Base-by-base conservation (phyloP, 1,140 invertebrate genomes). In the Heliconius eleuchia region DNA sequence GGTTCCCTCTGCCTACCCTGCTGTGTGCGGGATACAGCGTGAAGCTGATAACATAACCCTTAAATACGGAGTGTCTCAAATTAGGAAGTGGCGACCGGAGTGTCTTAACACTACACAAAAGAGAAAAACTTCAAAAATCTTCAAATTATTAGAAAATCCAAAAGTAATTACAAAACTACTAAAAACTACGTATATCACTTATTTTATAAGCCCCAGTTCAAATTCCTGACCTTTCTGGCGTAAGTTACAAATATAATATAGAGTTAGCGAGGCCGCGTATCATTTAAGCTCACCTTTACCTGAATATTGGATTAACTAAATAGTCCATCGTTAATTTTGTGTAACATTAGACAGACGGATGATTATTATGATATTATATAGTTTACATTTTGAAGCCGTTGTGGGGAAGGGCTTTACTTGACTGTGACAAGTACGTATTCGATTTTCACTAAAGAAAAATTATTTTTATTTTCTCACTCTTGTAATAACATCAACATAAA, bases 241-340 rank as follows among this genome's bases (percentile, higher is more conserved):
- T 55, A 55, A 55, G 52, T 55, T 27, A 60, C 57, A 27, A 27
- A 60, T 11, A 19, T n/a, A 37, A 5, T 37, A n/a, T 55, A 8
- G 19, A 60, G 57, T 60, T 23, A 13, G 8, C 57, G 57, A 23
- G n/a, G 57, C 11, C 11, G n/a, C n/a, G 8, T 60, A 60, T 60
- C 57, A 60, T 9, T 11, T 60, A 8, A 27, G 57, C 57, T 60
- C n/a, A 23, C 23, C 57, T 60, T n/a, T n/a, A 55, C 19, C 57
- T 60, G 57, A 60, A 60, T 60, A 60, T 60, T 60, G n/a, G 19
- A 27, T 60, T 60, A 60, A 11, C n/a, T 60, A 23, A 60, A 60
- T 60, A 27, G n/a, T 3, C n/a, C 9, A 11, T 23, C 9, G n/a
- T 60, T 27, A 60, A 60, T 60, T 60, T 23, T 60, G 8, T 60